Conservation (phyloP, 2,797 vertebrate genomes). For the Ambastaia sidthimunki region DNA sequence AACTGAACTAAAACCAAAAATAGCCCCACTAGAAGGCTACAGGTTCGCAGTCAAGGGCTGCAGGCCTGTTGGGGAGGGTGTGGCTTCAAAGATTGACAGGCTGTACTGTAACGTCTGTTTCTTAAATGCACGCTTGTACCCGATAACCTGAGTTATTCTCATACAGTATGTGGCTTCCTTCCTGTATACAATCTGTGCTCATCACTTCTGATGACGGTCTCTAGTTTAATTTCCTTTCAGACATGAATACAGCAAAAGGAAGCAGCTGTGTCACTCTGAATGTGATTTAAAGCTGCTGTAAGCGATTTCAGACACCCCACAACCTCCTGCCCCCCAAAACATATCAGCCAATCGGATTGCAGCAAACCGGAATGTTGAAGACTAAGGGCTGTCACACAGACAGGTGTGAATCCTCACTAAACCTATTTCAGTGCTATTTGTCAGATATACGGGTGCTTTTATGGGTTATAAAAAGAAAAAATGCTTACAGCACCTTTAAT, state of each 20-base stretch:
- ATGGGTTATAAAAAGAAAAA: not conserved
- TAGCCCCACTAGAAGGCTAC: slow-evolving; percentile 27
- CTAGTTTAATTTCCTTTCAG: slow-evolving; percentile 19
- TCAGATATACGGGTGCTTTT: no score
- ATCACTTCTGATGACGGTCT: not conserved
- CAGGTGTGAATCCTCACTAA: no score
- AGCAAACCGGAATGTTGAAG: not conserved
- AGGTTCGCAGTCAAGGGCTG: not conserved
- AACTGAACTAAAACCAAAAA: slow-evolving; percentile 17
- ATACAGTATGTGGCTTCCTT: not conserved
- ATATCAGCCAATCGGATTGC: not conserved
- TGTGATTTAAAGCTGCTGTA: slow-evolving; percentile 40
- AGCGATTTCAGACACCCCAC: not conserved
- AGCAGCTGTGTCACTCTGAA: slow-evolving; percentile 34
- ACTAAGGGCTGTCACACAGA: no score
- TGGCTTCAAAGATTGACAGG: not conserved
- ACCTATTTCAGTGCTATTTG: no score
- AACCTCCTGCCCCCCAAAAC: not conserved
- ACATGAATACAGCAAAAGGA: slow-evolving; percentile 25
- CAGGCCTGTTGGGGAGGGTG: not conserved
- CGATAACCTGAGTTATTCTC: not conserved
- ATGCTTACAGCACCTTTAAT: not conserved
- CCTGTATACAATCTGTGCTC: not conserved
- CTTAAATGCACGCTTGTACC: not conserved
- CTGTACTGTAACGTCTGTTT: not conserved